Evolutionary conservation across 2,113 vertebrate species (phyloP).

Genomic region (Macquaria ambigua): DNA sequence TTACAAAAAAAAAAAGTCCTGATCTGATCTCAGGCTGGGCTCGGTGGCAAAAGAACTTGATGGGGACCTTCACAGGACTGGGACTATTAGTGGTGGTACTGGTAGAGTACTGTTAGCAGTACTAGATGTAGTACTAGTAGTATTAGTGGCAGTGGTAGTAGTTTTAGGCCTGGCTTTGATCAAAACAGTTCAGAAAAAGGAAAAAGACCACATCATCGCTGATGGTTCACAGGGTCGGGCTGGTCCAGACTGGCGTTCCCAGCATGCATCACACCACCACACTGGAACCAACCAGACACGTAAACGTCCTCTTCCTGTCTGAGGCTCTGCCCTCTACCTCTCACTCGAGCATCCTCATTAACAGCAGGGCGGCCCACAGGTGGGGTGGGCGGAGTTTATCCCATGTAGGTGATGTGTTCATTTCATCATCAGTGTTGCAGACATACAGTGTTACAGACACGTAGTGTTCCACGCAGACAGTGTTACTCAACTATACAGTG

Average conservation of each 20-base stretch:
- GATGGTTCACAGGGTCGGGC: background rate
- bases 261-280: slow-evolving; percentile 32
- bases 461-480: slow-evolving; percentile 56
- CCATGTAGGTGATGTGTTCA: slow-evolving; percentile 12
- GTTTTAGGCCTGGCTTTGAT: slow-evolving; percentile 18
- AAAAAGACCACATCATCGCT: background rate
- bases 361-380: background rate
- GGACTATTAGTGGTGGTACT: slow-evolving; percentile 28
- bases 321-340: background rate
- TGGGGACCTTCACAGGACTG: background rate
- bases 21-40: background rate
- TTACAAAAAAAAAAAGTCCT: background rate
- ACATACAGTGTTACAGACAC: slow-evolving; percentile 74
- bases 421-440: slow-evolving; percentile 67
- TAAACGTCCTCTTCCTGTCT: slow-evolving; percentile 1
- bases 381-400: slow-evolving; percentile 1
- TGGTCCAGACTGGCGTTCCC: slow-evolving; percentile 17
- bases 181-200: slow-evolving; percentile 23
- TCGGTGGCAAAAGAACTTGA: background rate
- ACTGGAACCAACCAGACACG: background rate
- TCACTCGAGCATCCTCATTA: background rate
- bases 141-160: slow-evolving; percentile 18
- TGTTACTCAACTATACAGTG: slow-evolving; percentile 70
- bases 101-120: slow-evolving; percentile 9
- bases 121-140: background rate